A percentile compares a stretch with the other conserved stretches of the same genome.
phyloP scores from a whole-genome alignment of 1,140 invertebrate species.

The Hydropsyche tenuis region DNA sequence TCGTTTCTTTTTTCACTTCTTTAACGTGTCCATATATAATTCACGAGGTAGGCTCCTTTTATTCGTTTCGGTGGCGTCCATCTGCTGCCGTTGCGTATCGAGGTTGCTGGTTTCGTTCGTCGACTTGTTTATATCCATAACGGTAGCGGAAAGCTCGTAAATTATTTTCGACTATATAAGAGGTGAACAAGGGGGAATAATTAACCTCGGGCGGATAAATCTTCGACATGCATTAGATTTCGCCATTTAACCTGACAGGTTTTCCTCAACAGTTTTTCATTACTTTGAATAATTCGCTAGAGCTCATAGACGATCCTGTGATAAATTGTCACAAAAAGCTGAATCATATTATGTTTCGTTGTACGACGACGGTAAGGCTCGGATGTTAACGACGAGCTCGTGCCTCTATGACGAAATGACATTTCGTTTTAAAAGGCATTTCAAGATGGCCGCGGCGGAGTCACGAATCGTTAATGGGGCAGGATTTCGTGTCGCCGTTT shows the following conservation, averaged over 20 bases:
- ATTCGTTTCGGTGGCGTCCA: neutral
- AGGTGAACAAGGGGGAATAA: constrained; percentile 20
- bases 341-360: too few relatives aligned
- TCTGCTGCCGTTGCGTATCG: neutral
- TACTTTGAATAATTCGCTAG: too few relatives aligned
- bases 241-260: too few relatives aligned
- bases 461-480: constrained; percentile 29
- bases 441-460: constrained; percentile 18
- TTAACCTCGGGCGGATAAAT: neutral
- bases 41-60: neutral
- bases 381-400: constrained; percentile 6
- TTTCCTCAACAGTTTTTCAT: too few relatives aligned
- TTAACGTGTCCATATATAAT: neutral
- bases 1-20: neutral
- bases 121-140: constrained; percentile 33
- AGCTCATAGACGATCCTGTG: neutral
- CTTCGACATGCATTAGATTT: neutral
- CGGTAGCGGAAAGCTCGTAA: constrained; percentile 30
- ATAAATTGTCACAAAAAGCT: neutral
- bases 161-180: neutral
- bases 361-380: too few relatives aligned
- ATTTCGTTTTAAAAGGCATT: constrained; percentile 17
- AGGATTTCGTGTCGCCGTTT: constrained; percentile 14
- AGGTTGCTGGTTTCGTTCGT: neutral
- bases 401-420: constrained; percentile 32